Evolutionary conservation across 1,140 invertebrate genomes (phyloP).

Genomic region (Trinorchestia longiramus): DNA sequence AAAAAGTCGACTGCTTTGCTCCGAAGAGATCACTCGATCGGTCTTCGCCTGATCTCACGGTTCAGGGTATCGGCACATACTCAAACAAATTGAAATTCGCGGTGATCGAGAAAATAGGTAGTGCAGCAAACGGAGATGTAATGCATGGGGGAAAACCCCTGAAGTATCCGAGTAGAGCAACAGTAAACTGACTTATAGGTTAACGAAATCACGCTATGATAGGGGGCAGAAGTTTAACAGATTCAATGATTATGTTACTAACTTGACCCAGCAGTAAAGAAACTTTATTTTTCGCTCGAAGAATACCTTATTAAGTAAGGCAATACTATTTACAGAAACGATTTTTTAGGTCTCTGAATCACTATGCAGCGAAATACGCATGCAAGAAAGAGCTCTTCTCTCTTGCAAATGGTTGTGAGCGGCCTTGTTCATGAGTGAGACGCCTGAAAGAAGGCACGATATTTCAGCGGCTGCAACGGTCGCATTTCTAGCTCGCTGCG

Average conservation of each 20-base stretch:
- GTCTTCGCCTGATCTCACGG: neutral
- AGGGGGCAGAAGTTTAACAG: neutral
- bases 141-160: neutral
- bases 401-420: neutral
- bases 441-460: constrained; percentile 8
- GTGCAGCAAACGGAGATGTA: neutral
- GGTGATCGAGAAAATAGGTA: neutral
- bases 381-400: neutral
- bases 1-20: constrained; percentile 35
- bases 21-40: constrained; percentile 7
- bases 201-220: neutral
- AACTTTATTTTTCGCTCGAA: neutral
- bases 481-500: neutral
- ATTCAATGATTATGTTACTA: neutral
- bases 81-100: constrained; percentile 1
- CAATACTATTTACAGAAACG: neutral
- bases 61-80: neutral
- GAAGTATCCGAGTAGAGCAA: neutral
- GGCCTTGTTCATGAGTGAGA: constrained; percentile 6
- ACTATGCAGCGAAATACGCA: neutral
- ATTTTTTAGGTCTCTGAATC: neutral
- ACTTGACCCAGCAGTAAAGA: neutral
- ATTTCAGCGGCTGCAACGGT: neutral
- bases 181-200: neutral
- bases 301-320: neutral